phyloP scores from a whole-genome alignment of 2,113 vertebrate genomes.

The Pithys albifrons region DNA sequence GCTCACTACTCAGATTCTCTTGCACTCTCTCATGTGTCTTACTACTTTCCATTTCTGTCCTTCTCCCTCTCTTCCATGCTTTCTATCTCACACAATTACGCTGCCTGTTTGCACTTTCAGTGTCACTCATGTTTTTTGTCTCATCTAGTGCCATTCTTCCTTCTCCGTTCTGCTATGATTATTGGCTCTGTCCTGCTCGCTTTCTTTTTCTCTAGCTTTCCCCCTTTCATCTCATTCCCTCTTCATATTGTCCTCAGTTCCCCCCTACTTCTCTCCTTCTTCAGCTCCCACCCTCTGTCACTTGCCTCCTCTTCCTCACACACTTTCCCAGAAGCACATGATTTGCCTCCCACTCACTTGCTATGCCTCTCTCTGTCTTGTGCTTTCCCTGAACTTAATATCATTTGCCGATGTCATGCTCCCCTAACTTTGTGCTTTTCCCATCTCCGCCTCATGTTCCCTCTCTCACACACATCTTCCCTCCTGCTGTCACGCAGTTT shows the following conservation, averaged over 20 bases:
- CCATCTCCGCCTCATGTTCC: neutral
- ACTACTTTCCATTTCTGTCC: neutral
- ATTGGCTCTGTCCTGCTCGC: neutral
- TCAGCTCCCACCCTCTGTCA: neutral
- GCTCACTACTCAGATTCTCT: neutral
- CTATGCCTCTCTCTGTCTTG: rapidly evolving
- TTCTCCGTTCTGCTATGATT: neutral
- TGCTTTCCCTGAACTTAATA: neutral
- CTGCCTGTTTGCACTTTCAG: neutral
- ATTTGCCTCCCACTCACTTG: neutral
- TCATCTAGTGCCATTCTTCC: neutral
- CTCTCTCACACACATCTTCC: neutral
- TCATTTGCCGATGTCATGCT: neutral
- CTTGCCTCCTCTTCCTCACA: neutral
- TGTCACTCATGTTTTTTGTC: neutral
- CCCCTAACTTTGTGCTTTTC: neutral
- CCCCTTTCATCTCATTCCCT: neutral
- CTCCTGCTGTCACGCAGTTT: neutral
- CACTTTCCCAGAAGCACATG: neutral
- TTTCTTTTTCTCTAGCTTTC: neutral
- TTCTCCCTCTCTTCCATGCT: neutral
- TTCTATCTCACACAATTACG: neutral
- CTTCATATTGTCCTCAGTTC: neutral
- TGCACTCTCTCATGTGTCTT: rapidly evolving
- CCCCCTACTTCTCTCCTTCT: neutral